Base-by-base conservation (phyloP, 2,113 vertebrate genomes). In the Melanotaenia duboulayi region DNA sequence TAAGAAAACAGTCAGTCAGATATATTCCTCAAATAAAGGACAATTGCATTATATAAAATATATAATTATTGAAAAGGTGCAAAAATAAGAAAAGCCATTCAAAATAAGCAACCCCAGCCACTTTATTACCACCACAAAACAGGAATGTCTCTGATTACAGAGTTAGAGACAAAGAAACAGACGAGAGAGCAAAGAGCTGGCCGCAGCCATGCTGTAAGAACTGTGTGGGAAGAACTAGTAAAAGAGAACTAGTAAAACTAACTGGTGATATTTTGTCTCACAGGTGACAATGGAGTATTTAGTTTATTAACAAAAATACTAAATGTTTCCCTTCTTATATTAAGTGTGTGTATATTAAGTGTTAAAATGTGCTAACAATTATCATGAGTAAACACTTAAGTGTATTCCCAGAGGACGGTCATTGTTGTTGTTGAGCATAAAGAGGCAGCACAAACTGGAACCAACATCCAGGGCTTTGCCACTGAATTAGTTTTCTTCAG, bases 371-470 rank as follows among this genome's bases (percentile, higher is more conserved):
- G 10, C 62, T 73, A 84, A 68, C 35, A 60, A 77, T 82, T 68
- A 65, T 63, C 44, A 52, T 9, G 28, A 78, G 71, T 78, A 84
- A 75, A 82, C 62, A 69, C 50, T 24, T 0, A 1, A 1, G 35
- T 24, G 40, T 54, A 68, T 55, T 89, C 83, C 81, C 74, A 4
- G 52, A 37, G 68, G 79, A 79, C 3, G 65, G 72, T 83, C 77
- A 84, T 56, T 54, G 60, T 24, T 60, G 23, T 22, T 56, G 64
- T 23, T 16, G 13, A 68, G 17, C 37, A 20, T 64, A n/a, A 78
- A 73, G 28, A 76, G 7, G 40, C 50, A 40, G 22, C 52, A 28
- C 51, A 51, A 69, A 73, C n/a, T 65, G 67, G 44, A 42, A 48
- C 23, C 54, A 63, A 62, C 50, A 63, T 55, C 44, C 52, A 55